phyloP scores from a whole-genome alignment of 2,888 invertebrate genomes.

The Rhingia campestris region DNA sequence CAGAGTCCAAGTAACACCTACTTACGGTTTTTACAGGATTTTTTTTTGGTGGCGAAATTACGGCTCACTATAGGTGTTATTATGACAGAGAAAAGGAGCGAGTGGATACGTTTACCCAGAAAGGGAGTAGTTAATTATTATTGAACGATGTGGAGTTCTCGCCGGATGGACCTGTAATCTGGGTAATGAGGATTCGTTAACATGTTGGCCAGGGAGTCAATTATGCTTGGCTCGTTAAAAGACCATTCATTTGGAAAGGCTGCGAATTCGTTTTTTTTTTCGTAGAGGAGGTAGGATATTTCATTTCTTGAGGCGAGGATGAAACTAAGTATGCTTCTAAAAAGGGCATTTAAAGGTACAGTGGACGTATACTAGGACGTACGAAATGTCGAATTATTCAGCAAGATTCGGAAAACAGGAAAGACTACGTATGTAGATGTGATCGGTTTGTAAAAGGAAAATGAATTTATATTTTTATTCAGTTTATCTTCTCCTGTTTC shows the following conservation, averaged over 20 bases:
- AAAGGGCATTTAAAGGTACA: too few species aligned
- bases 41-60: slow-evolving; percentile 6
- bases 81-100: slow-evolving; percentile 21
- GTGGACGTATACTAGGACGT: too few species aligned
- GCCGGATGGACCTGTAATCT: slow-evolving; percentile 35
- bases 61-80: slow-evolving; percentile 19
- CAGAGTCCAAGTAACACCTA: slow-evolving; percentile 42
- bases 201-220: slow-evolving; percentile 30
- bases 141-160: slow-evolving; percentile 39
- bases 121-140: slow-evolving; percentile 43
- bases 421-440: too few species aligned
- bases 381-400: too few species aligned
- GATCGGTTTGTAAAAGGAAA: too few species aligned
- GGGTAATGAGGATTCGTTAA: slow-evolving; percentile 55
- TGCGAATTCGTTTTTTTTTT: too few species aligned
- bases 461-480: too few species aligned
- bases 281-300: too few species aligned
- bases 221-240: slow-evolving; percentile 39
- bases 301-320: too few species aligned
- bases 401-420: too few species aligned
- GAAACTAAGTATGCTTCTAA: too few species aligned
- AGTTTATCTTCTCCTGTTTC: too few species aligned
- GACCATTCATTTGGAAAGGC: slow-evolving; percentile 16
- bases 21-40: slow-evolving; percentile 38
- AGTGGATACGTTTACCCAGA: slow-evolving; percentile 23